Evolutionary conservation across 1,140 invertebrate genomes (phyloP).

Genomic region (Pseudomyrmex pallidus): DNA sequence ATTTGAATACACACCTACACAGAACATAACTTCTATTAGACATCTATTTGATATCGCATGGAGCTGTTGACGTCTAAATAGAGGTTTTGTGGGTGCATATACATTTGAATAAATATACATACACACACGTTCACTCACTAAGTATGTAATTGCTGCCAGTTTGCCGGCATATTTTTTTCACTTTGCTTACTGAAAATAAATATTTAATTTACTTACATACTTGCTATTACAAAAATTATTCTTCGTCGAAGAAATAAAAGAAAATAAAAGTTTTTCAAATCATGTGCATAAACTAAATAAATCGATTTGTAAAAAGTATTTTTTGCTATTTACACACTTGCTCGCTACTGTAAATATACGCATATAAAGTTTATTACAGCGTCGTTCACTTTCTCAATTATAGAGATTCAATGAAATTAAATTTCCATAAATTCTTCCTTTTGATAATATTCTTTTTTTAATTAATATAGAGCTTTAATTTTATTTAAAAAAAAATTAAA

Average conservation of each 20-base stretch:
- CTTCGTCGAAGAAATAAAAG: neutral
- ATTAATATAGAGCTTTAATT: neutral
- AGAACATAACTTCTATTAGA: too few species aligned
- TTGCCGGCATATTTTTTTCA: too few species aligned
- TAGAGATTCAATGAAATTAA: neutral
- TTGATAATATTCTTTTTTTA: neutral
- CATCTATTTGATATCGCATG: too few species aligned
- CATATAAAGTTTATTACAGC: neutral
- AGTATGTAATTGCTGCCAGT: neutral
- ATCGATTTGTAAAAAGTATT: constrained; percentile 24
- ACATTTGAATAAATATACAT: too few species aligned
- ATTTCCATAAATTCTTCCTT: neutral
- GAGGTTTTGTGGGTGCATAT: too few species aligned
- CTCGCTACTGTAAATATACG: constrained; percentile 13
- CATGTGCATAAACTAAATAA: neutral
- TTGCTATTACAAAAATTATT: too few species aligned
- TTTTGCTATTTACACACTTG: constrained; percentile 26
- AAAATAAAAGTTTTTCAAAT: neutral
- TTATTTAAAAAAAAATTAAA: neutral
- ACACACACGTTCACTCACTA: too few species aligned
- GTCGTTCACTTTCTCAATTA: constrained; percentile 3
- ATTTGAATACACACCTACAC: too few species aligned
- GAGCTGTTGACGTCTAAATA: too few species aligned
- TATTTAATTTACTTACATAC: too few species aligned
- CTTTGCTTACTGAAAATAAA: too few species aligned